Base-by-base conservation (phyloP, 2,797 vertebrate genomes). In the Peromyscus nudipes region DNA sequence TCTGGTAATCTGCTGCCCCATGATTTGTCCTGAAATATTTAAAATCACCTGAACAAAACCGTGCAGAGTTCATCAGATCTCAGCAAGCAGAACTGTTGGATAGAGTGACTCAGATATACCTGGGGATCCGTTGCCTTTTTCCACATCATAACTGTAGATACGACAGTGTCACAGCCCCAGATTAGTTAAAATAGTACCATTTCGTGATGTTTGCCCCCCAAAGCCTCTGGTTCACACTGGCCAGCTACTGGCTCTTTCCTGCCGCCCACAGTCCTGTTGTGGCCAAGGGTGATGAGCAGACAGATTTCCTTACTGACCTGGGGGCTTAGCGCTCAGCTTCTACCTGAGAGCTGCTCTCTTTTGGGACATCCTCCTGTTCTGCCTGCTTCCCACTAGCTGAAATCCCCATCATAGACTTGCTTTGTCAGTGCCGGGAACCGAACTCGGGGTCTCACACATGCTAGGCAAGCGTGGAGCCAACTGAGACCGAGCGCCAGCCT, bases 201-300 rank as follows among this genome's bases (percentile, higher is more conserved):
- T 77, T 92, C 25, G 4, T 34, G 49, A 40, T 0, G 10, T n/a
- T n/a, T 46, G 37, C 23, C 57, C 69, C 64, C 2, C 29, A 62
- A 83, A 79, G 65, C 43, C 57, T 11, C 37, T 12, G 4, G 19
- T 4, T 21, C 2, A 0, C 83, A 2, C 4, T 2, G 55, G 29
- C n/a, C 21, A 37, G 5, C 19, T 3, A 27, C 71, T 7, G 89
- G 40, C 34, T 43, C 27, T 11, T 25, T 0, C 12, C 69, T 31
- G 14, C 37, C 2, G 40, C 31, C 31, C 71, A n/a, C 5, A 1
- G 71, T 6, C 37, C 14, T 6, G 0, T 13, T 1, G 1, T 4
- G 49, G 3, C 1, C 43, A 73, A 23, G 64, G 0, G 14, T 46
- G 75, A 6, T 1, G 5, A 79, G 40, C 31, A 49, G 14, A 21